Percentiles rank a stretch among this genome's conserved stretches.
Conservation (phyloP, 2,888 invertebrate genomes). For the Drymonia ruficornis region DNA sequence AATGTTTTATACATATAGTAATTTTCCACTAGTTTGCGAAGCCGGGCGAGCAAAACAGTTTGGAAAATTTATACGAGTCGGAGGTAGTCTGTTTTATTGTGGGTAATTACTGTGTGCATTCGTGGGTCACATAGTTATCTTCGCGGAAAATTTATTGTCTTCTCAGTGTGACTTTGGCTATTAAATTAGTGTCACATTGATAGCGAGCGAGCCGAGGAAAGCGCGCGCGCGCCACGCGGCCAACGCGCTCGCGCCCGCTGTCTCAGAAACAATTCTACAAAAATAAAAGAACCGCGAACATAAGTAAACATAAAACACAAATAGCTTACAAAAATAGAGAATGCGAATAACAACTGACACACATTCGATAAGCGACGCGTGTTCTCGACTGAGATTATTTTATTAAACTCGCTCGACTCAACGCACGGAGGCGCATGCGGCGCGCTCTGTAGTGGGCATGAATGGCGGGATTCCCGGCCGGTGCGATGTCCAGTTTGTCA, state of each 20-base stretch:
- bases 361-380: constrained; percentile 45
- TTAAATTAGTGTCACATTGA: constrained; percentile 47
- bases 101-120: constrained; percentile 21
- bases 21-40: not conserved
- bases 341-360: constrained; percentile 70
- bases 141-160: constrained; percentile 49
- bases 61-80: no score
- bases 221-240: constrained; percentile 6
- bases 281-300: constrained; percentile 46
- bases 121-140: constrained; percentile 39
- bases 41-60: not conserved
- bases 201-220: constrained; percentile 10
- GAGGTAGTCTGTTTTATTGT: no score
- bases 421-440: constrained; percentile 26
- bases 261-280: constrained; percentile 33
- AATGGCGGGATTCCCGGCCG: constrained; percentile 23
- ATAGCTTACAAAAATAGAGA: constrained; percentile 65
- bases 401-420: constrained; percentile 37
- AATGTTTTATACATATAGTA: no score
- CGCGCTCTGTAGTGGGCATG: constrained; percentile 12
- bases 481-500: constrained; percentile 11
- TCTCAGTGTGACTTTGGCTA: constrained; percentile 51
- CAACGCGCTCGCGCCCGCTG: not conserved
- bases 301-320: constrained; percentile 60
- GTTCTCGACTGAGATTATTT: constrained; percentile 49